phyloP scores from a whole-genome alignment of 2,797 vertebrate genomes.

The Gobionotothen gibberifrons region DNA sequence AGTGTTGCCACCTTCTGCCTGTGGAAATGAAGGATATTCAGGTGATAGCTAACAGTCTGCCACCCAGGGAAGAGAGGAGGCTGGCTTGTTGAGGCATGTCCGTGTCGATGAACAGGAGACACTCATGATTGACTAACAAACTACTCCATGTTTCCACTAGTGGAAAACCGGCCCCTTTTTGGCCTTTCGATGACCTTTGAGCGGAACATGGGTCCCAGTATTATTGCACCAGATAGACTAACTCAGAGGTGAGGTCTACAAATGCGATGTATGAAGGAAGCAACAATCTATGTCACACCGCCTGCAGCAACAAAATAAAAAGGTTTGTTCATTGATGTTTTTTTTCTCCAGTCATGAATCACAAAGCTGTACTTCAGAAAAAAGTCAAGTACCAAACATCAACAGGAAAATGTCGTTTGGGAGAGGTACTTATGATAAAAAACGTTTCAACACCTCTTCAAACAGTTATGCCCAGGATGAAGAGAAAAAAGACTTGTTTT shows the following conservation, averaged over 20 bases:
- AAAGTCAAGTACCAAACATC: slow-evolving; percentile 50
- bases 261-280: slow-evolving; percentile 32
- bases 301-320: slow-evolving; percentile 48
- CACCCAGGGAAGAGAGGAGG: slow-evolving; percentile 26
- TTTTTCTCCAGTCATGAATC: slow-evolving; percentile 43
- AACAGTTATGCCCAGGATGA: slow-evolving; percentile 34
- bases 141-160: slow-evolving; percentile 51
- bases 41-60: slow-evolving; percentile 49
- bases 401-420: slow-evolving; percentile 41
- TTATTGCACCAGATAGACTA: slow-evolving; percentile 4
- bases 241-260: slow-evolving; percentile 11
- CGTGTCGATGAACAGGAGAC: slow-evolving; percentile 23
- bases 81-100: slow-evolving; percentile 45
- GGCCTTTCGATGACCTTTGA: slow-evolving; percentile 27
- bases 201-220: slow-evolving; percentile 19
- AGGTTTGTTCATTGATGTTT: slow-evolving; percentile 46
- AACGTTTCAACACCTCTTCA: slow-evolving; percentile 43
- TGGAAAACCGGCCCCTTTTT: slow-evolving; percentile 40
- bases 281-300: slow-evolving; percentile 29
- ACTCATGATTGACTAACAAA: slow-evolving; percentile 25
- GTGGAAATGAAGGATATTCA: slow-evolving; percentile 55
- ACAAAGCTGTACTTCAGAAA: slow-evolving; percentile 49
- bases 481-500: slow-evolving; percentile 27
- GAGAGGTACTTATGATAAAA: slow-evolving; percentile 47
- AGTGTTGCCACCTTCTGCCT: slow-evolving; percentile 42